These are phyloP conservation scores for Halisarca cf. caerulea DNA, from an alignment of 37 sponge, comb jelly and placozoan species.

Conservation along the genomic window DNA sequence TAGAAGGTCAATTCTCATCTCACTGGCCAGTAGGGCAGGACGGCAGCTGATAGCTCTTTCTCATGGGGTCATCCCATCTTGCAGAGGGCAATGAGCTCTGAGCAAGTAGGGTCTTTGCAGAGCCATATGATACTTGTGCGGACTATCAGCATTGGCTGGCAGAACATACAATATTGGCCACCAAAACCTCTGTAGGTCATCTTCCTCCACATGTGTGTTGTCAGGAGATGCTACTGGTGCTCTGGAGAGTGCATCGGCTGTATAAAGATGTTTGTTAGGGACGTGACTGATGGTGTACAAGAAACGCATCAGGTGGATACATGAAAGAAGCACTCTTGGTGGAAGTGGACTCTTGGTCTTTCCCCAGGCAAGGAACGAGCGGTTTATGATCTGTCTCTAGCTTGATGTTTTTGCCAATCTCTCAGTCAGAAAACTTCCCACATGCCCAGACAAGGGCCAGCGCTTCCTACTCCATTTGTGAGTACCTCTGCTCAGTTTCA, in stretches of 20 bases:
- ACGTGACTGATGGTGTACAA: too few species aligned
- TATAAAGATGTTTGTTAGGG: background rate
- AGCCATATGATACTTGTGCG: background rate
- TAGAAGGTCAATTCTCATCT: background rate
- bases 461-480: too few species aligned
- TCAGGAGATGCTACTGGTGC: background rate
- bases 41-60: background rate
- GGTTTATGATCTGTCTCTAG: too few species aligned
- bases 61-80: background rate
- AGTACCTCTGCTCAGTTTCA: too few species aligned
- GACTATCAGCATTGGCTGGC: background rate
- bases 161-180: background rate
- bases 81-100: background rate
- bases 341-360: too few species aligned
- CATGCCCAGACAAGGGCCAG: too few species aligned
- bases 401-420: too few species aligned
- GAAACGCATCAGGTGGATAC: too few species aligned
- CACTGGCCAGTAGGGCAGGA: background rate
- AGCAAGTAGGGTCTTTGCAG: background rate
- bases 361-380: too few species aligned
- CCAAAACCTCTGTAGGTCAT: background rate
- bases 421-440: too few species aligned
- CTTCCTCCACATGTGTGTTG: too few species aligned
- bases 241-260: background rate
- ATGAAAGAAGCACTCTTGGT: too few species aligned